phyloP scores from a whole-genome alignment of 2,113 vertebrate species.

The Rhinopomastus cyanomelas region DNA sequence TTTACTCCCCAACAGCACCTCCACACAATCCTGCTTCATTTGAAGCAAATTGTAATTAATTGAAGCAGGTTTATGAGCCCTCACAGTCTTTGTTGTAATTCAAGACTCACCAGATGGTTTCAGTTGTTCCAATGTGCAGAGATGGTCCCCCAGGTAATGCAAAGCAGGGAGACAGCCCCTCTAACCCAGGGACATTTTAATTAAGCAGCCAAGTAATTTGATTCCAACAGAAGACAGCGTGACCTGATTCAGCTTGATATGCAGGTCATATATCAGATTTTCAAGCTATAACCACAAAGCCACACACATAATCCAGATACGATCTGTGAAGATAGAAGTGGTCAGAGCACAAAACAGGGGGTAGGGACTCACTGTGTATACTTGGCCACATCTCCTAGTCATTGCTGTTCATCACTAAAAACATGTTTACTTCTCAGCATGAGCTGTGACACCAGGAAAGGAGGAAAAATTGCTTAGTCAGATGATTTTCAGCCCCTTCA shows the following conservation, averaged over 20 bases:
- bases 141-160: neutral
- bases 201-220: neutral
- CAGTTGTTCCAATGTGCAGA: neutral
- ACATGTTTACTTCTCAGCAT: neutral
- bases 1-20: neutral
- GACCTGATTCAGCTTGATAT: neutral
- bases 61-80: neutral
- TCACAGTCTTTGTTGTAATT: neutral
- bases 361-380: neutral
- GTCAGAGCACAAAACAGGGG: neutral
- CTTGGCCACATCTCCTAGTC: neutral
- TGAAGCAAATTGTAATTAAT: neutral
- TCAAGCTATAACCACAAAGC: neutral
- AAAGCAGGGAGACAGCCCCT: neutral
- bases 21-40: neutral
- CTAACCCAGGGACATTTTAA: neutral
- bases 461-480: neutral
- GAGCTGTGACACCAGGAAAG: neutral
- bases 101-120: neutral
- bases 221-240: accelerated
- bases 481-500: neutral
- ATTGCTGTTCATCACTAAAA: neutral
- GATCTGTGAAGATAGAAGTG: neutral
- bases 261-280: neutral
- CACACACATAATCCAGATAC: neutral